Percentiles rank a stretch among this genome's conserved stretches.
phyloP scores from a whole-genome alignment of 2,113 vertebrate genomes.

The Rhynchopsitta pachyrhyncha region DNA sequence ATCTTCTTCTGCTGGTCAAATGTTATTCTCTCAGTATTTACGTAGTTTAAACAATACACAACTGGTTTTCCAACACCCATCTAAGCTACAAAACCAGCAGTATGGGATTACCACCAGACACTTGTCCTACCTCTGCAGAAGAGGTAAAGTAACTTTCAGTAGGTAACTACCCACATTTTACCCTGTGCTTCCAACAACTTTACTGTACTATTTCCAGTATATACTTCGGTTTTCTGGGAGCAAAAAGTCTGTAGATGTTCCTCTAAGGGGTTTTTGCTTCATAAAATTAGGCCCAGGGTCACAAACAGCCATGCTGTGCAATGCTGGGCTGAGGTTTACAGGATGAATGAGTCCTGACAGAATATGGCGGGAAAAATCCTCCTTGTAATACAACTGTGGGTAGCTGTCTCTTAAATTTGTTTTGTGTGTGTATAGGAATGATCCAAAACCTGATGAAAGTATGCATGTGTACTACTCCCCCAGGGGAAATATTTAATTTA shows the following conservation, averaged over 20 bases:
- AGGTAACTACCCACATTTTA: not conserved
- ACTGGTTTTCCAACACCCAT: not conserved
- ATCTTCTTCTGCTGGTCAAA: not conserved
- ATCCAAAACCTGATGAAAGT: conserved; percentile 4
- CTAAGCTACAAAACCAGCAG: not conserved
- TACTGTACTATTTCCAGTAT: not conserved
- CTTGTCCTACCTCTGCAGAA: not conserved
- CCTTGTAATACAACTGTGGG: not conserved
- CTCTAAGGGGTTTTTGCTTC: not conserved
- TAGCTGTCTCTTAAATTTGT: not conserved
- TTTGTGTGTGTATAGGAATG: not conserved
- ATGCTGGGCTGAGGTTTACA: not conserved
- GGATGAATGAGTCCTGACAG: not conserved
- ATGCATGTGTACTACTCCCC: not conserved
- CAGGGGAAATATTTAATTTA: conserved; percentile 38
- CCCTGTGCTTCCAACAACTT: not conserved
- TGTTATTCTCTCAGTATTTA: not conserved
- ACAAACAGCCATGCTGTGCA: not conserved
- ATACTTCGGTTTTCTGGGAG: not conserved
- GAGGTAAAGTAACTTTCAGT: not conserved
- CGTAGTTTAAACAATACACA: not conserved
- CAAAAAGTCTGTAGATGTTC: not conserved
- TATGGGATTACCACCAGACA: not conserved
- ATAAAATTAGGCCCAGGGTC: not conserved
- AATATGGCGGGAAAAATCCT: not conserved